Evolutionary conservation across 2,888 invertebrate species (phyloP).

Genomic region (Agriopis aurantiaria): DNA sequence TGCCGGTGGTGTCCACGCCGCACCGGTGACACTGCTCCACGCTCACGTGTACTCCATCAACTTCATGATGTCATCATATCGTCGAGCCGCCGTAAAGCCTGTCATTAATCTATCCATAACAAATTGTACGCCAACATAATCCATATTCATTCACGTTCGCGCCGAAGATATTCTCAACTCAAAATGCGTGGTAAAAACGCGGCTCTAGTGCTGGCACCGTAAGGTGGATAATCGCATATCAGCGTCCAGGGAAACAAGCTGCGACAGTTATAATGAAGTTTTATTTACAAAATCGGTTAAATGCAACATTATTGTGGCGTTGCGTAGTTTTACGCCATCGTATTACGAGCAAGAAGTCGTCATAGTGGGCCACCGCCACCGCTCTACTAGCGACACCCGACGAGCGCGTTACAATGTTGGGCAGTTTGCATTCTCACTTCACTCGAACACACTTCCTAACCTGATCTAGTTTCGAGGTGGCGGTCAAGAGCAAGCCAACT

Average conservation of each 20-base stretch:
- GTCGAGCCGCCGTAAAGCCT: slow-evolving; percentile 41
- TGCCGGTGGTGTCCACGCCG: slow-evolving; percentile 35
- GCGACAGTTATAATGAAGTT: slow-evolving; percentile 17
- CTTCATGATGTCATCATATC: slow-evolving; percentile 45
- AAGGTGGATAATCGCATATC: slow-evolving; percentile 17
- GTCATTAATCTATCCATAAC: slow-evolving; percentile 43
- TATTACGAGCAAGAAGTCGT: slow-evolving; percentile 46
- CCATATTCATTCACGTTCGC: slow-evolving; percentile 35
- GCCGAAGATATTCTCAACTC: slow-evolving; percentile 16
- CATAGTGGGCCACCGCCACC: slow-evolving; percentile 43
- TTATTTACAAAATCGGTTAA: slow-evolving; percentile 31
- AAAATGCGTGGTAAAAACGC: slow-evolving; percentile 6
- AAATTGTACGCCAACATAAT: slow-evolving; percentile 35
- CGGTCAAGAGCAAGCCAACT: not conserved
- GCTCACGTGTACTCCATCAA: slow-evolving; percentile 40
- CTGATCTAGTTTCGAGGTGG: slow-evolving; percentile 26
- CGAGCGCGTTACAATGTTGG: slow-evolving; percentile 50
- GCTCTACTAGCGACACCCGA: slow-evolving; percentile 38
- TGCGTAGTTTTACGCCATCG: slow-evolving; percentile 32
- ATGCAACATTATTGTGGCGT: slow-evolving; percentile 29
- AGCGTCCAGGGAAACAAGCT: slow-evolving; percentile 4
- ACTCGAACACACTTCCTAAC: slow-evolving; percentile 51
- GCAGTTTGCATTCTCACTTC: slow-evolving; percentile 54
- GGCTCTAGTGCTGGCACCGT: slow-evolving; percentile 4
- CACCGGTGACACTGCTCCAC: slow-evolving; percentile 21